Evolutionary conservation across 30 jellyfish, hydroid and myxozoan genomes (phyloP).

Genomic region (Pelagia noctiluca): DNA sequence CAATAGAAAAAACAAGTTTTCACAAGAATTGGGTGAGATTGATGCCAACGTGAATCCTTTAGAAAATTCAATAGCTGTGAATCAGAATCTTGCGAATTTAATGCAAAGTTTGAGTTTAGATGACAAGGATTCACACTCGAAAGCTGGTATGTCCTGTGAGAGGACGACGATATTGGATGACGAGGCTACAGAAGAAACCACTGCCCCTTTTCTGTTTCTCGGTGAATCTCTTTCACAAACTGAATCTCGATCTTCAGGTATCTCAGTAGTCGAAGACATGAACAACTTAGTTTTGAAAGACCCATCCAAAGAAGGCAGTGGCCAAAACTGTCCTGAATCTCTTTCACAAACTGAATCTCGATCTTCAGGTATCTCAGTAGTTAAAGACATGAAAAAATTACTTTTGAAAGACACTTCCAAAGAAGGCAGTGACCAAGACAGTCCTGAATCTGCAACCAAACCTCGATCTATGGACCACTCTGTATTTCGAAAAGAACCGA

Average conservation of each 20-base stretch:
- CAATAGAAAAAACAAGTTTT: neutral
- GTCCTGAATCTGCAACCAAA: neutral
- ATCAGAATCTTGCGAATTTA: neutral
- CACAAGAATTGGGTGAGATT: neutral
- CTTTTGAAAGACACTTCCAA: neutral
- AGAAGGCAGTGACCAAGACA: neutral
- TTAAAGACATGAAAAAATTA: neutral
- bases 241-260: too few species aligned
- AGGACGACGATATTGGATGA: too few species aligned
- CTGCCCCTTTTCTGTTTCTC: too few species aligned
- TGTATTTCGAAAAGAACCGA: neutral
- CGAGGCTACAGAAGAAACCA: too few species aligned
- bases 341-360: too few species aligned
- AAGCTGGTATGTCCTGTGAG: too few species aligned
- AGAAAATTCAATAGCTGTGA: neutral
- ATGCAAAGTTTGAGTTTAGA: neutral
- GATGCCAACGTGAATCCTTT: neutral
- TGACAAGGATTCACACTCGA: too few species aligned
- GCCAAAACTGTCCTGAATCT: too few species aligned
- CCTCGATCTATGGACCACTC: neutral
- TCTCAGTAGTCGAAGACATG: too few species aligned
- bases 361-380: neutral
- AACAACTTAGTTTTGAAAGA: too few species aligned
- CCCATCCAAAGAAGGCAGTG: too few species aligned
- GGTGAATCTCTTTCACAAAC: too few species aligned